Percentiles rank a stretch among this genome's conserved stretches.
Conservation (phyloP, 1,140 invertebrate species). For the Nasonia longicornis region DNA sequence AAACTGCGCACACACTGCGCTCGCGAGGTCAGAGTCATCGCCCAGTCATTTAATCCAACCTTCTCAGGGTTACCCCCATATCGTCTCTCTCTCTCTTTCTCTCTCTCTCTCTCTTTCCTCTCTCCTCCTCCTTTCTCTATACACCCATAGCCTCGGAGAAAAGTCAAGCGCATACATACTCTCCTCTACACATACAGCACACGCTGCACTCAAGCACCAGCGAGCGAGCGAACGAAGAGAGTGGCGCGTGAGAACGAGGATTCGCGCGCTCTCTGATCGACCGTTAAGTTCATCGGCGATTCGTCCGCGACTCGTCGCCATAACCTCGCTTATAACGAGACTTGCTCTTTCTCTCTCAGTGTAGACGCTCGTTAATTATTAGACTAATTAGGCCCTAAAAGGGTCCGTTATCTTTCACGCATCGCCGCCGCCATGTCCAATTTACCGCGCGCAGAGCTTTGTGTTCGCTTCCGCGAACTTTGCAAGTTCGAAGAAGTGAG, state of each 20-base stretch:
- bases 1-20: background rate
- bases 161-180: background rate
- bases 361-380: slow-evolving; percentile 24
- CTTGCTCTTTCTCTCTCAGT: background rate
- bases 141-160: background rate
- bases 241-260: slow-evolving; percentile 44
- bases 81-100: too few species aligned
- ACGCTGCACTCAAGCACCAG: background rate
- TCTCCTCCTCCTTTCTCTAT: background rate
- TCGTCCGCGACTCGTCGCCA: background rate
- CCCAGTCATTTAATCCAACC: background rate
- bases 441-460: slow-evolving; percentile 1
- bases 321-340: background rate
- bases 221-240: slow-evolving; percentile 6
- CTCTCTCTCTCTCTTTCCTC: too few species aligned
- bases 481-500: background rate
- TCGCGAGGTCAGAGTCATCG: background rate
- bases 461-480: slow-evolving; percentile 2
- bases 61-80: background rate
- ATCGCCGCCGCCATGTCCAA: background rate
- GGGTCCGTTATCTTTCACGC: slow-evolving; percentile 35
- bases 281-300: slow-evolving; percentile 41
- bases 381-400: slow-evolving; percentile 20
- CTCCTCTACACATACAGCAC: background rate
- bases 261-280: slow-evolving; percentile 26